Evolutionary conservation across 2,888 invertebrate genomes (phyloP), one percentile per base, ranked within the genome.

Genomic region (Brachypterus glaber): DNA sequence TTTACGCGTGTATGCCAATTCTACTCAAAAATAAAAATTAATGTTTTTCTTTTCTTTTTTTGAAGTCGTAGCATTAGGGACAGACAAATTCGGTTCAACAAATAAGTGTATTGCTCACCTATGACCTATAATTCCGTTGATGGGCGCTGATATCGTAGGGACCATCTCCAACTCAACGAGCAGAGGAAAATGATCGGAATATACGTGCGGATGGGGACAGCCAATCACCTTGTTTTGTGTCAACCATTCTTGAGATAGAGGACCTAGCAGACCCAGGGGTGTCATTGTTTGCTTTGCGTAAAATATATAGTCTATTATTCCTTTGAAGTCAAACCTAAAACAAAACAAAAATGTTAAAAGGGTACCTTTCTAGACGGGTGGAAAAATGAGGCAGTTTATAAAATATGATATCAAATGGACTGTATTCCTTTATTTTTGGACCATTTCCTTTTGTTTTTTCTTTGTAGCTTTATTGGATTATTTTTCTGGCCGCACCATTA

Each of bases 251-350:
- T 82, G 79, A 45, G 95, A 93, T 39, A 97, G 72, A 1, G 96
- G 92, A 1, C 98, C 98, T 37, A 98, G 72, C 37, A 97, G 74
- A 39, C 97, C 97, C 42, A 96, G 73, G 16, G 95, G 89, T 55
- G 86, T 87, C 87, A 98, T 90, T 61, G 88, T 86, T 64, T 89
- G 86, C 64, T 90, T 89, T 49, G 95, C 90, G 67, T 90, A 95
- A 75, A 98, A 97, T 67, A 98, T 95, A 76, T 98, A 98, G 72
- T 98, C 98, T 63, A 98, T 98, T 64, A 97, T 92, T 54, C 97
- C 98, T 70, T 97, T 95, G 72, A 98, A 98, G 68, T 98, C 96
- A 70, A 91, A 93, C 60, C 91, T 92, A 74, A 27, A 77, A 71
- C 39, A 47, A 44, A 49, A 45, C 41, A 39, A 33, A 24, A 37